Evolutionary conservation across 2,797 vertebrate species (phyloP), one percentile per base, ranked within the genome.

Genomic region (Oophaga sylvatica): DNA sequence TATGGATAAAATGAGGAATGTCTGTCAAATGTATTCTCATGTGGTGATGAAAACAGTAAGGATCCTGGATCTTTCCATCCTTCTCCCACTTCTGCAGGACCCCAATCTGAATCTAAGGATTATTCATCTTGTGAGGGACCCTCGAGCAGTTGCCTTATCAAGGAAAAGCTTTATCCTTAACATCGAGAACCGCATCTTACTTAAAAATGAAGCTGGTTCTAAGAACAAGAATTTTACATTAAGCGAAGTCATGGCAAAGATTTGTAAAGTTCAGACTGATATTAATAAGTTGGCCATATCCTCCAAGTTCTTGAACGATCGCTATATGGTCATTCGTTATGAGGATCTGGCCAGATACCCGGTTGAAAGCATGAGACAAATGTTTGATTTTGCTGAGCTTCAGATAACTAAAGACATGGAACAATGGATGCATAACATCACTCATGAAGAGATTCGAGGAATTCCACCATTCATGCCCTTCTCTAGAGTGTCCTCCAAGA

Each of bases 271-370:
- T 9, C 90, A 87, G 15, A 76, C 59, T 3, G 65, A 22, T 29
- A 53, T 75, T 12, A 79, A 80, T 53, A 48, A 63, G 26, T 56
- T 70, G 35, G 65, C 29, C 48, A 59, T 9, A 56, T 29, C 17
- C 1, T 13, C n/a, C 0, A 12, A 29, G 11, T 57, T 20, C 22
- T 22, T 84, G 53, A 11, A 2, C 8, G 95, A 94, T 0, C 94
- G 94, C 68, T 97, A 96, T 89, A 88, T 96, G 45, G 90, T 95
- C 45, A 93, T 96, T 48, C 94, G 95, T 5, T 96, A 96, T 13
- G 96, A 96, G 91, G 96, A 97, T 89, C 90, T 97, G 87, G 94
- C 95, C 3, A 90, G 93, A 48, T 92, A 93, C n/a, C 95, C 96
- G 0, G 90, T 92, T 90, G 90, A 92, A 59, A 95, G 94, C 67